Percentiles rank a stretch among this genome's conserved stretches.
These are phyloP conservation scores for Garrulus glandarius DNA, from an alignment of 2,797 vertebrate genomes.

Conservation along the genomic window DNA sequence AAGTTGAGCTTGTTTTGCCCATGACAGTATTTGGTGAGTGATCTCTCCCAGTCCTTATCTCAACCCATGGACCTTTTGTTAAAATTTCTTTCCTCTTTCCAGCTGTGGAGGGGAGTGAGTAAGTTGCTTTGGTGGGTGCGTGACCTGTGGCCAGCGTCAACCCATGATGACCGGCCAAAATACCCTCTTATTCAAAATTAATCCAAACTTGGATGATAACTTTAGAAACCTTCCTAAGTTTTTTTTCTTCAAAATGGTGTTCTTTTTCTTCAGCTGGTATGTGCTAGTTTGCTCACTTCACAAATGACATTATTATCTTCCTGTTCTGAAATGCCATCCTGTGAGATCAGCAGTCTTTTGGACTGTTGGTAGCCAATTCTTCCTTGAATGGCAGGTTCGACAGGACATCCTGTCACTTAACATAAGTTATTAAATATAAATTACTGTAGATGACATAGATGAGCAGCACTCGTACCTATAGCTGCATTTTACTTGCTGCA, in stretches of 20 bases:
- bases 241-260: neutral
- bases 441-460: neutral
- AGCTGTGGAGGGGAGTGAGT: neutral
- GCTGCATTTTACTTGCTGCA: neutral
- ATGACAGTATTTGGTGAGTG: no score
- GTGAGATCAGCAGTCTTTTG: neutral
- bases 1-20: neutral
- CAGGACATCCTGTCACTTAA: neutral
- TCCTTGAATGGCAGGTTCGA: neutral
- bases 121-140: neutral
- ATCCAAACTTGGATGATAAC: neutral
- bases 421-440: neutral
- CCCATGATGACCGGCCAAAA: neutral
- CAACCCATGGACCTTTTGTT: neutral
- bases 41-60: neutral
- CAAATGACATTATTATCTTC: neutral
- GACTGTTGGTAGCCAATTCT: neutral
- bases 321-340: neutral
- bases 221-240: neutral
- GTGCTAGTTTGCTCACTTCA: neutral
- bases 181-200: neutral
- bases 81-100: neutral
- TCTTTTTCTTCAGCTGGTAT: neutral
- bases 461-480: neutral
- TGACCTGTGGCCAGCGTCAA: rapidly evolving